Evolutionary conservation across 2,113 vertebrate genomes (phyloP).

Genomic region (Protobothrops mucrosquamatus): DNA sequence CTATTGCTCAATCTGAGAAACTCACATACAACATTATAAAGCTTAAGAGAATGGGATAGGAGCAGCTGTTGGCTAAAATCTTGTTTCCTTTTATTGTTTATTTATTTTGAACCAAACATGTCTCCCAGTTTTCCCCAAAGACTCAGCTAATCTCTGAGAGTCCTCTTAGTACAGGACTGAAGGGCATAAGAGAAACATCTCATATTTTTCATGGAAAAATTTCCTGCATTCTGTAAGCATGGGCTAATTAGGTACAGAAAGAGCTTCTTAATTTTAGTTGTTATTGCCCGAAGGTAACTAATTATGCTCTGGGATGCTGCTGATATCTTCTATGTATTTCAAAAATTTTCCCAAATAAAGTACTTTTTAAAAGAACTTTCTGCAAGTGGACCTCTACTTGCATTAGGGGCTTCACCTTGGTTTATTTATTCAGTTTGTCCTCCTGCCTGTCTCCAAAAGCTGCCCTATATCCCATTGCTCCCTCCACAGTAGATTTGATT

Average conservation of each 20-base stretch:
- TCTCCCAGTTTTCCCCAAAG: neutral
- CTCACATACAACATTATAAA: neutral
- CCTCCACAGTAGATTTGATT: neutral
- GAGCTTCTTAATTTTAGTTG: neutral
- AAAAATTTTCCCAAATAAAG: neutral
- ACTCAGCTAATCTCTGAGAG: neutral
- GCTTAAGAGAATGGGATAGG: neutral
- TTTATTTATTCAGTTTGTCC: neutral
- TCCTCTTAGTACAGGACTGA: neutral
- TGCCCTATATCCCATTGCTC: neutral
- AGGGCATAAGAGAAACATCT: neutral
- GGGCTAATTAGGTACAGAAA: neutral
- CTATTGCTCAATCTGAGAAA: neutral
- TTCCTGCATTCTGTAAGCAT: neutral
- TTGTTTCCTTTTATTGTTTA: neutral
- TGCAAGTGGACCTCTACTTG: neutral
- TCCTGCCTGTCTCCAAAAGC: neutral
- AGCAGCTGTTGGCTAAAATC: neutral
- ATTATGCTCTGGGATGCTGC: neutral
- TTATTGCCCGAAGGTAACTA: neutral
- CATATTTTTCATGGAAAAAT: neutral
- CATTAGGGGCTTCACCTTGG: neutral
- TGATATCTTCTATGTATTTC: neutral
- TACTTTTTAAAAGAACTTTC: neutral
- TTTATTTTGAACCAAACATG: neutral